Conservation (phyloP, 2,113 vertebrate species). For the Damaliscus lunatus region DNA sequence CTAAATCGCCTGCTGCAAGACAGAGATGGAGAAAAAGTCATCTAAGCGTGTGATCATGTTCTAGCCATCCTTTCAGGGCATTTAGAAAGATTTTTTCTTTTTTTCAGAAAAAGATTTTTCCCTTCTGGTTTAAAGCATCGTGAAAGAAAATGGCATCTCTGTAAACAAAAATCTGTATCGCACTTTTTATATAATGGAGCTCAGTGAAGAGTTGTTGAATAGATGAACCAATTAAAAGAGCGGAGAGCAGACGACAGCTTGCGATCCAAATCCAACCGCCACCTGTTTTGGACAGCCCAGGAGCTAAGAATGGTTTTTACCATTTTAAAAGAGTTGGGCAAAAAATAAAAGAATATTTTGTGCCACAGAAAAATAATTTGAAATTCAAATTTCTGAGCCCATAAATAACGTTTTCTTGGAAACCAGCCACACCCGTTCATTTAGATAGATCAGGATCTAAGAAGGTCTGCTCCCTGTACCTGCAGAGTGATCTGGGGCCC, state of each 20-base stretch:
- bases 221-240: slow-evolving; percentile 27
- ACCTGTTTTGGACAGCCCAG: background rate
- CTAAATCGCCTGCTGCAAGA: slow-evolving; percentile 6
- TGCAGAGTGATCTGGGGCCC: background rate
- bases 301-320: background rate
- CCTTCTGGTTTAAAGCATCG: background rate
- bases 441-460: background rate
- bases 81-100: background rate
- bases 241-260: background rate
- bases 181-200: background rate
- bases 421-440: background rate
- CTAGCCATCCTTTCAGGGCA: slow-evolving; percentile 38
- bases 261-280: background rate
- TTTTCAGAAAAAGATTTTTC: background rate
- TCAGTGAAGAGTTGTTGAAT: background rate
- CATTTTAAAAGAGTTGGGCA: background rate
- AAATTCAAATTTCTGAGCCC: slow-evolving; percentile 23
- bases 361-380: background rate
- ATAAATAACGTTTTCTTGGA: background rate
- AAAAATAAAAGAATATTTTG: background rate
- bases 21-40: background rate
- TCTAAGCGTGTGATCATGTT: slow-evolving; percentile 51
- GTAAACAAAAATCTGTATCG: background rate
- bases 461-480: background rate
- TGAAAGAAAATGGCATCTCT: slow-evolving; percentile 19